phyloP scores from a whole-genome alignment of 2,797 vertebrate species.

The Pangasius macronema region DNA sequence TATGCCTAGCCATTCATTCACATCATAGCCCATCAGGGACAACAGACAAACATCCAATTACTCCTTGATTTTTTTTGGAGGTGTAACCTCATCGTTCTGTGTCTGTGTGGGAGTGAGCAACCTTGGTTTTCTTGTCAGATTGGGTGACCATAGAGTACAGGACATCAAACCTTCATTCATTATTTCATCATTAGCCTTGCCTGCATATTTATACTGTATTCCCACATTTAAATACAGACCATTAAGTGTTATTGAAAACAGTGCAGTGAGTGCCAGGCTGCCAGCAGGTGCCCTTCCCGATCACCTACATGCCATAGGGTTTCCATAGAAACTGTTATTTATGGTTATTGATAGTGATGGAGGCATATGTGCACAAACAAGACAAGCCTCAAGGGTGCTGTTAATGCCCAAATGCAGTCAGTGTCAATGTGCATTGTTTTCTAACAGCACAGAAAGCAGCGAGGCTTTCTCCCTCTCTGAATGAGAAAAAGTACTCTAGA shows the following conservation, averaged over 20 bases:
- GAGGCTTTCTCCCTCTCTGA: constrained; percentile 22
- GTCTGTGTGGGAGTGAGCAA: constrained; percentile 51
- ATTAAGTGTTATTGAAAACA: constrained; percentile 35
- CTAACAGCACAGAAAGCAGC: constrained; percentile 39
- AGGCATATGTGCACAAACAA: constrained; percentile 54
- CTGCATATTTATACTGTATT: constrained; percentile 62
- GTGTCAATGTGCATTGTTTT: constrained; percentile 56
- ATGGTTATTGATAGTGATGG: constrained; percentile 53
- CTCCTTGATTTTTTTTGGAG: constrained; percentile 55
- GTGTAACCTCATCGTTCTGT: constrained; percentile 58
- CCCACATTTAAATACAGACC: constrained; percentile 57
- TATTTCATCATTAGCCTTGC: constrained; percentile 33
- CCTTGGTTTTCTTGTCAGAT: constrained; percentile 7
- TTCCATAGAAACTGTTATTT: constrained; percentile 60
- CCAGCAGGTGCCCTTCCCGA: constrained; percentile 37
- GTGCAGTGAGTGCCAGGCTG: constrained; percentile 9
- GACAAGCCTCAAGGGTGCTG: constrained; percentile 51
- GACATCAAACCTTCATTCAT: constrained; percentile 31
- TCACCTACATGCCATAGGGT: constrained; percentile 48
- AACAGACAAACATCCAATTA: constrained; percentile 68
- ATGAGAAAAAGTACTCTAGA: not conserved
- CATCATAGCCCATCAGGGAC: constrained; percentile 50
- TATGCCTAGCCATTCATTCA: constrained; percentile 58
- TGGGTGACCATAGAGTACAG: constrained; percentile 7
- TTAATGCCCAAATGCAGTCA: constrained; percentile 58